These are phyloP conservation scores for Tetramorium bicarinatum DNA, from an alignment of 2,888 invertebrate genomes.

Conservation along the genomic window DNA sequence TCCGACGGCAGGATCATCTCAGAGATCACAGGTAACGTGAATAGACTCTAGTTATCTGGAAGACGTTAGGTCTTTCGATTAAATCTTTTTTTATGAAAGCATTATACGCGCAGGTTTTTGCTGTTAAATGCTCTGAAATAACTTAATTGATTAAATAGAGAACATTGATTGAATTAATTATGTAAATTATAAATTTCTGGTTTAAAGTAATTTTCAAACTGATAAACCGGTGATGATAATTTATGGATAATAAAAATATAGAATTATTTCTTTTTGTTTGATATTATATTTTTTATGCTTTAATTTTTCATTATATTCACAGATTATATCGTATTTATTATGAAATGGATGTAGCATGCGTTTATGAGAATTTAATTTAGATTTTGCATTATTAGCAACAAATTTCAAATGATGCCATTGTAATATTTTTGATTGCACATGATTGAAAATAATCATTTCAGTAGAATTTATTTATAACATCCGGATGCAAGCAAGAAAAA, in stretches of 20 bases:
- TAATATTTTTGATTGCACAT: neutral
- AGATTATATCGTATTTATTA: neutral
- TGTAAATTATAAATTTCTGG: neutral
- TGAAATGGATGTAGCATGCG: neutral
- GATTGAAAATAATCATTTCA: slow-evolving; percentile 17
- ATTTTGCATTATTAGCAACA: neutral
- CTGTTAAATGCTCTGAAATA: neutral
- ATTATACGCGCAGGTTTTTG: neutral
- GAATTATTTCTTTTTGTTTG: neutral
- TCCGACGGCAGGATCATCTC: slow-evolving; percentile 98
- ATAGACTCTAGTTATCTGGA: neutral
- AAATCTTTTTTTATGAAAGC: neutral
- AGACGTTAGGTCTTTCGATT: neutral
- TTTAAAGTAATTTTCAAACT: neutral
- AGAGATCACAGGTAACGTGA: slow-evolving; percentile 95
- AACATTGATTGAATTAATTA: neutral
- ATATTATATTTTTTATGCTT: neutral
- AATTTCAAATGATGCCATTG: neutral
- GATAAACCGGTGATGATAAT: neutral
- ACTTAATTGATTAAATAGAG: slow-evolving; percentile 6
- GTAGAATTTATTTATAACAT: slow-evolving; percentile 7
- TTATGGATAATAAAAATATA: slow-evolving; percentile 1
- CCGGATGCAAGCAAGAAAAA: neutral
- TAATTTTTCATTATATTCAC: neutral
- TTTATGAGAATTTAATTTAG: neutral